Conservation (phyloP, 2,113 vertebrate genomes). For the Bubalus kerabau region DNA sequence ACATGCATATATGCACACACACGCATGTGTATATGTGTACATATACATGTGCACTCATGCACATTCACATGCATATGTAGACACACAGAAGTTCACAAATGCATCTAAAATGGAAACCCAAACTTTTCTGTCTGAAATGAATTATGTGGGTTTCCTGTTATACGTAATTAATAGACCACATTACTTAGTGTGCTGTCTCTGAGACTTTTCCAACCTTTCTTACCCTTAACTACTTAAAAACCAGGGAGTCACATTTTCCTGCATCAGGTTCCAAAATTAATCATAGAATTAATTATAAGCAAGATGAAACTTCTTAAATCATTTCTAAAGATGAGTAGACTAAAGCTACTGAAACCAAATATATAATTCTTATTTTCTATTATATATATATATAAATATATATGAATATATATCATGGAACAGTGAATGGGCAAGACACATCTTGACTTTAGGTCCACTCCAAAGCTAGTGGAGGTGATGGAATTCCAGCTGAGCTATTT, state of each 20-base stretch:
- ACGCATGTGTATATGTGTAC: rapidly evolving
- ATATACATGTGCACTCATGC: neutral
- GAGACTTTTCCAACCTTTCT: neutral
- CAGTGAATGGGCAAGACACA: neutral
- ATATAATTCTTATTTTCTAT: too few species aligned
- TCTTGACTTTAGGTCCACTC: neutral
- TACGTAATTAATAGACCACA: neutral
- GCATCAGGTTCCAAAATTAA: neutral
- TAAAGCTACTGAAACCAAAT: neutral
- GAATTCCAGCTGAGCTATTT: too few species aligned
- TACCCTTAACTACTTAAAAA: neutral
- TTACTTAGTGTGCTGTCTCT: neutral
- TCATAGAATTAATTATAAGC: neutral
- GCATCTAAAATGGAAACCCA: neutral
- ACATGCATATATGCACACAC: rapidly evolving
- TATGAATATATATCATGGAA: too few species aligned
- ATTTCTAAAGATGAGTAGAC: neutral
- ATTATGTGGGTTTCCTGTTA: neutral
- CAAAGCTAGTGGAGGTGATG: too few species aligned
- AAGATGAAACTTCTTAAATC: neutral
- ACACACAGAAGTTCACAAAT: neutral
- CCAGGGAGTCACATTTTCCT: neutral
- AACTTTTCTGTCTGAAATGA: neutral
- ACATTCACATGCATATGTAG: neutral
- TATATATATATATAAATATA: too few species aligned